phyloP scores from a whole-genome alignment of 1,140 invertebrate species.

The Drosophila ambigua region DNA sequence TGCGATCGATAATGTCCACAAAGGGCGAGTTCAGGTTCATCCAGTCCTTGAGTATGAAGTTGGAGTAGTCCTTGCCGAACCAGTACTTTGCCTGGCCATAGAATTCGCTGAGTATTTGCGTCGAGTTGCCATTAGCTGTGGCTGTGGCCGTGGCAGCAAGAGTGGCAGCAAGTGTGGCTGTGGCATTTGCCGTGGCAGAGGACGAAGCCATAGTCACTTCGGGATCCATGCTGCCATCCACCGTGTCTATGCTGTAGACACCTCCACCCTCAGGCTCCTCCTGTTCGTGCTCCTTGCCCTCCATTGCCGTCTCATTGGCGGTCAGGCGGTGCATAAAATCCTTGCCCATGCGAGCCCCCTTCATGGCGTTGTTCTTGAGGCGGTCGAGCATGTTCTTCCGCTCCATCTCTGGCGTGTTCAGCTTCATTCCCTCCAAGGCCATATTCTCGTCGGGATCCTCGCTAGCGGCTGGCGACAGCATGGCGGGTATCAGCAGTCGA shows the following conservation, averaged over 20 bases:
- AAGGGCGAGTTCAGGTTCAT: conserved; percentile 94
- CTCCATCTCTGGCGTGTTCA: conserved; percentile 88
- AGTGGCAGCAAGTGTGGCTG: conserved; percentile 33
- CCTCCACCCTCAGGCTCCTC: too few species aligned
- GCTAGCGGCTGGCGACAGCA: conserved; percentile 80
- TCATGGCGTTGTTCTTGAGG: conserved; percentile 87
- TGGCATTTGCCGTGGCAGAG: background rate
- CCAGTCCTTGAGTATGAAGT: conserved; percentile 99
- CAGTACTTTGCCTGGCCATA: conserved; percentile 93
- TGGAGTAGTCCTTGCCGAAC: conserved; percentile 99
- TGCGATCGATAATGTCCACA: conserved; percentile 94
- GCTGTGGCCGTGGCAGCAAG: background rate
- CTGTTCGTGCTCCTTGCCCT: conserved; percentile 18
- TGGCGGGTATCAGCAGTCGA: conserved; percentile 69
- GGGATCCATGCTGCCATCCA: conserved; percentile 8
- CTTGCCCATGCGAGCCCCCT: conserved; percentile 73
- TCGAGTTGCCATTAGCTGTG: conserved; percentile 6
- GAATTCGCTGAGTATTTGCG: conserved; percentile 79
- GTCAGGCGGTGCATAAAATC: conserved; percentile 89
- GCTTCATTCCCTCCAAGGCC: conserved; percentile 85
- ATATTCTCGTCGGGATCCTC: conserved; percentile 58
- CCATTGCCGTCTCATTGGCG: conserved; percentile 84
- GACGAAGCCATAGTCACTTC: conserved; percentile 61
- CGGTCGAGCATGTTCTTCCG: conserved; percentile 88
- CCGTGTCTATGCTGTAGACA: conserved; percentile 77